Evolutionary conservation across 2,888 invertebrate genomes (phyloP).

Genomic region (Tryphoninae sp.): DNA sequence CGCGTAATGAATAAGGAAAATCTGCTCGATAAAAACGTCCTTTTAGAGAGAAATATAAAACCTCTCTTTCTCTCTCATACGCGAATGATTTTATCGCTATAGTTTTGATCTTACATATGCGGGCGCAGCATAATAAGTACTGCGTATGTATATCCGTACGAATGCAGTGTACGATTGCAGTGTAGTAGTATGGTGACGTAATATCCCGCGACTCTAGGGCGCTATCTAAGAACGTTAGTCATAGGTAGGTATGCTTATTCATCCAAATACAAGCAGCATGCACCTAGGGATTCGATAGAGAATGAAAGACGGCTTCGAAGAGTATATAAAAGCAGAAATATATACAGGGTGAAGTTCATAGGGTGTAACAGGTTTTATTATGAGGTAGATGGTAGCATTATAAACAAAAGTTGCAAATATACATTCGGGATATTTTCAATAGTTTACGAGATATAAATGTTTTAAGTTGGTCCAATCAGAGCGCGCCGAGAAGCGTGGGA

Average conservation of each 20-base stretch:
- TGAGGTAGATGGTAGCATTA: too few species aligned
- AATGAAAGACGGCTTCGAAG: background rate
- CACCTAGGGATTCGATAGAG: constrained; percentile 7
- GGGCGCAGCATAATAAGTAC: background rate
- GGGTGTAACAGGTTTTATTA: too few species aligned
- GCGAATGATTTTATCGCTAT: background rate
- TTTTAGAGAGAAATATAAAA: background rate
- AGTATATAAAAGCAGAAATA: background rate
- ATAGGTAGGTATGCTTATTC: constrained; percentile 14
- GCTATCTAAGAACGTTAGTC: constrained; percentile 39
- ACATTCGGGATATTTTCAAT: too few species aligned
- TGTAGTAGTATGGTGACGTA: constrained; percentile 25
- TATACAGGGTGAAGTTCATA: too few species aligned
- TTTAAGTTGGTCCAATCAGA: too few species aligned
- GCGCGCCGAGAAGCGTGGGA: too few species aligned
- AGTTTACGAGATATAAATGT: too few species aligned
- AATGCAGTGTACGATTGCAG: constrained; percentile 42
- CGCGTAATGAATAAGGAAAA: background rate
- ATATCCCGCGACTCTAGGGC: background rate
- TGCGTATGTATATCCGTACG: constrained; percentile 34
- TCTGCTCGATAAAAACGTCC: background rate
- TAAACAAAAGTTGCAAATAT: too few species aligned
- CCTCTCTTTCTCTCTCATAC: background rate
- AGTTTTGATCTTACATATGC: background rate
- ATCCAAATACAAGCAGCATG: constrained; percentile 19